Evolutionary conservation across 2,113 vertebrate genomes (phyloP).

Genomic region (Macrotus californicus): DNA sequence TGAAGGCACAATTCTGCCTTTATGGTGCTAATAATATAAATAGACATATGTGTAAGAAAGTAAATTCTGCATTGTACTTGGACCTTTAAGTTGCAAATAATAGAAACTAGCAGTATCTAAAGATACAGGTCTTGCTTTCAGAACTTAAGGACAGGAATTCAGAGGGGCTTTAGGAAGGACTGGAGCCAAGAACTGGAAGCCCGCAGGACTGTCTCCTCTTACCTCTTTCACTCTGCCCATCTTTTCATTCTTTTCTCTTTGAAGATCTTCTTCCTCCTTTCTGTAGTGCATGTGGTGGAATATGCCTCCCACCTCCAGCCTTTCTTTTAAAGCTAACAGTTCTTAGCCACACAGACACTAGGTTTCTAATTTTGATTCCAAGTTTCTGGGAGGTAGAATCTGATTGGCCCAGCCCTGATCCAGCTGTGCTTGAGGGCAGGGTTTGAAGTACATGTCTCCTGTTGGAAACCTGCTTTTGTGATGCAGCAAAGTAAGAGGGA

Average conservation of each 20-base stretch:
- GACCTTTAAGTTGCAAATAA: slow-evolving; percentile 13
- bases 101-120: neutral
- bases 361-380: slow-evolving; percentile 32
- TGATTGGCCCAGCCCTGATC: neutral
- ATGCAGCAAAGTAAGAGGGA: neutral
- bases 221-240: neutral
- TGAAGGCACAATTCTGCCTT: neutral
- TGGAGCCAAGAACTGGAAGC: neutral
- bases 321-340: slow-evolving; percentile 22
- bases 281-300: neutral
- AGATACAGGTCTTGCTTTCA: neutral
- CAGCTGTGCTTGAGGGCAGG: neutral
- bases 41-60: neutral
- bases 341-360: neutral
- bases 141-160: neutral
- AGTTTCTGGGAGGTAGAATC: neutral
- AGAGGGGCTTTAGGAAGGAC: neutral
- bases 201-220: neutral
- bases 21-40: neutral
- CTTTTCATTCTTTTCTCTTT: neutral
- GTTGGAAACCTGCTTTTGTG: slow-evolving; percentile 12
- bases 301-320: neutral
- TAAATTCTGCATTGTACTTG: neutral
- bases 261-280: slow-evolving; percentile 6
- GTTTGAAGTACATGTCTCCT: slow-evolving; percentile 1